Percentiles rank a stretch among this genome's conserved stretches.
These are phyloP conservation scores for Baronia brevicornis DNA, from an alignment of 2,888 invertebrate species.

Conservation along the genomic window DNA sequence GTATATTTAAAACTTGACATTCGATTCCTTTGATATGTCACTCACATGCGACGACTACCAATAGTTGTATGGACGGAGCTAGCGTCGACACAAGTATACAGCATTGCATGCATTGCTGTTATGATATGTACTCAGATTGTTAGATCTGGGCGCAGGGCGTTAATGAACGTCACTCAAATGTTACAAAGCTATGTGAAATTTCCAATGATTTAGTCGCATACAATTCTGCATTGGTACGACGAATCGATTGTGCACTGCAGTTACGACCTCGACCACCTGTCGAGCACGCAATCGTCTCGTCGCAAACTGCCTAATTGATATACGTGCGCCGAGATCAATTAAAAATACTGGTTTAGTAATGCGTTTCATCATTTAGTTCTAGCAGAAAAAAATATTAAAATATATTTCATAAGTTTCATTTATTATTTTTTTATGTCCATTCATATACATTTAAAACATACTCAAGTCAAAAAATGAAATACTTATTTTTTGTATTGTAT, in stretches of 20 bases:
- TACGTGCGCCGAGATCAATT: too few species aligned
- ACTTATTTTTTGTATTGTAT: too few species aligned
- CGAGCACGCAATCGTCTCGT: constrained; percentile 62
- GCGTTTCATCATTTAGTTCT: too few species aligned
- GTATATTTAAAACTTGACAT: constrained; percentile 34
- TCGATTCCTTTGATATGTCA: constrained; percentile 36
- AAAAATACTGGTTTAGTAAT: too few species aligned
- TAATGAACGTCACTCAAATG: constrained; percentile 29
- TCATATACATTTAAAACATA: too few species aligned
- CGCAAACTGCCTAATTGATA: constrained; percentile 39
- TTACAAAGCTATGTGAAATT: constrained; percentile 40
- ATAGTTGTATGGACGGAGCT: constrained; percentile 22
- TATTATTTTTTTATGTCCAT: too few species aligned
- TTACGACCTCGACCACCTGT: constrained; percentile 62
- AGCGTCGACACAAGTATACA: constrained; percentile 21
- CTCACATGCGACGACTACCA: constrained; percentile 34
- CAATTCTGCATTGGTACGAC: constrained; percentile 61
- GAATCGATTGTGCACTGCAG: constrained; percentile 71
- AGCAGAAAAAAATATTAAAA: too few species aligned
- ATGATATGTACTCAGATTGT: neutral
- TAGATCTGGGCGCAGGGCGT: constrained; percentile 9
- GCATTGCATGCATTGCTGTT: constrained; percentile 9
- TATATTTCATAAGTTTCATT: too few species aligned
- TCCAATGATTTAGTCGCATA: constrained; percentile 59
- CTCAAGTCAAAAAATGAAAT: too few species aligned